Base-by-base conservation (phyloP, 2,797 vertebrate genomes). In the Channa striata region DNA sequence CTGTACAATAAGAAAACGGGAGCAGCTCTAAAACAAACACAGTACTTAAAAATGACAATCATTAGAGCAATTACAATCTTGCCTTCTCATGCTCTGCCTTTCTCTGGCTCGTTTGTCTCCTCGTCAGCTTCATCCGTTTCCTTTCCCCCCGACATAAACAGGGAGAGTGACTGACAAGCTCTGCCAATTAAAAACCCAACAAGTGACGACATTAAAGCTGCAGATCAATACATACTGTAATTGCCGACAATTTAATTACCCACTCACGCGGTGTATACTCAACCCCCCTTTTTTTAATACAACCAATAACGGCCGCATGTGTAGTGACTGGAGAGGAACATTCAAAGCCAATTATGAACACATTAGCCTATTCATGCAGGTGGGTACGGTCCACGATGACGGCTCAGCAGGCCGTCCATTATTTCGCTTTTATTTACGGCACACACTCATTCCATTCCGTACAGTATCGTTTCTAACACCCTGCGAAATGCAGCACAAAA, bases 181-280 rank as follows among this genome's bases (percentile, higher is more conserved):
- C 54, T 14, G 12, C 13, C n/a, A 34, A 89, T 87, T 86, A 84
- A 83, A 78, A 68, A 70, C 48, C 59, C 59, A 56, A 82, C 75
- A 82, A 77, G 63, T 87, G 85, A 88, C 81, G 79, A 69, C 80
- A 74, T 82, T 81, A 84, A 84, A 83, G 75, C 81, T 68, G 46
- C 62, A 33, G 68, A 93, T 94, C 89, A 81, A 91, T 90, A 90
- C 78, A 87, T 30, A 30, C 25, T 30, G 25, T 86, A 91, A 91
- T 92, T 91, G 91, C 80, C 82, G 63, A 57, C 61, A 77, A 85
- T 89, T 88, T 84, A 92, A 93, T 91, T 90, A 89, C 59, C 79
- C 58, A 67, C 82, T 91, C 75, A 80, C 80, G 71, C 68, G 39
- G 56, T 39, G 72, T 74, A 81, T 82, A 65, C 70, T n/a, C n/a